A percentile compares a stretch with the other conserved stretches of the same genome.
These are phyloP conservation scores for Patiria miniata DNA, from an alignment of 35 echinoderm and acorn worm genomes.

Conservation along the genomic window DNA sequence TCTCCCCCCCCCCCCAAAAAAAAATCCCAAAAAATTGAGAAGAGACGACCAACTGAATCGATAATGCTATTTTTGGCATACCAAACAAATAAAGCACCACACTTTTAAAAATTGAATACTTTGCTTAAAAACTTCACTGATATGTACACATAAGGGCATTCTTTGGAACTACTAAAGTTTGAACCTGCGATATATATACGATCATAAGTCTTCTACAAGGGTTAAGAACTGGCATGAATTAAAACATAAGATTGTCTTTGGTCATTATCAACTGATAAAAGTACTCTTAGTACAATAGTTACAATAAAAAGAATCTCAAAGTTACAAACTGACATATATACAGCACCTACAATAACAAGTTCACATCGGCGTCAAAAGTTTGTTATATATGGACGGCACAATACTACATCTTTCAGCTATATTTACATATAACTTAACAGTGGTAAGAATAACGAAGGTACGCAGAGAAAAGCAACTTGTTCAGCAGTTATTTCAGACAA, in stretches of 20 bases:
- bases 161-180: too few relatives aligned
- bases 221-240: neutral
- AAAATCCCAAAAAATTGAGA: neutral
- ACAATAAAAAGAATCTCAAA: neutral
- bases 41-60: neutral
- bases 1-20: too few relatives aligned
- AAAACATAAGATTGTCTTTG: neutral
- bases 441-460: neutral
- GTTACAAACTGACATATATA: neutral
- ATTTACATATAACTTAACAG: slow-evolving; percentile 19
- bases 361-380: neutral
- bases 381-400: slow-evolving; percentile 3
- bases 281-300: neutral
- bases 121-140: too few relatives aligned
- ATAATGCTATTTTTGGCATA: neutral
- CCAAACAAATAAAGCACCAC: neutral
- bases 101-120: too few relatives aligned
- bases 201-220: too few relatives aligned
- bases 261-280: neutral
- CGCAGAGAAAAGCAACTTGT: neutral
- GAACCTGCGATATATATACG: too few relatives aligned
- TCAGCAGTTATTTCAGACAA: neutral
- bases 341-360: neutral
- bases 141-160: too few relatives aligned
- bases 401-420: neutral